Conservation (phyloP, 92 coral and sea anemone genomes). For the Galaxea fascicularis region DNA sequence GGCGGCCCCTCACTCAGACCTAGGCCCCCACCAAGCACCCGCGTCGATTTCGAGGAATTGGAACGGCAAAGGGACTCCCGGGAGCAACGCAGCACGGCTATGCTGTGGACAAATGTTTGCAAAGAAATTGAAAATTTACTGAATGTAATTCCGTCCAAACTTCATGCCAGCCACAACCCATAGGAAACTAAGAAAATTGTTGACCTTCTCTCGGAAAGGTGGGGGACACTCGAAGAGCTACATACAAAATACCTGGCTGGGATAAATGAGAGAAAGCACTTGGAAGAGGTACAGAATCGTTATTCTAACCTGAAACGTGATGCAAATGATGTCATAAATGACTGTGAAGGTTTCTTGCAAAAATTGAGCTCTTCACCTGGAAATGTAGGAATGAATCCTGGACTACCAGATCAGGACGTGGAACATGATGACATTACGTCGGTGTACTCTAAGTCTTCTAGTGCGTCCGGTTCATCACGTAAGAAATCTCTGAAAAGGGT, state of each 20-base stretch:
- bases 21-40: conserved; percentile 30
- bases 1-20: conserved; percentile 25
- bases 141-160: conserved; percentile 2
- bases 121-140: conserved; percentile 37
- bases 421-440: conserved; percentile 11
- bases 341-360: conserved; percentile 17
- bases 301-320: conserved; percentile 20
- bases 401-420: not conserved
- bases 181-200: not conserved
- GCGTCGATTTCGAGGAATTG: conserved; percentile 30
- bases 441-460: not conserved
- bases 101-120: conserved; percentile 30
- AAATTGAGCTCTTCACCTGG: conserved; percentile 18
- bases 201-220: conserved; percentile 29
- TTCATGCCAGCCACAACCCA: conserved; percentile 26
- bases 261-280: conserved; percentile 50
- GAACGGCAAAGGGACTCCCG: conserved; percentile 26
- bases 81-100: conserved; percentile 44
- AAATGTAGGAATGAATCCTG: not conserved
- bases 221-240: conserved; percentile 33
- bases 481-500: conserved; percentile 37
- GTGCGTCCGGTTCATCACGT: conserved; percentile 19
- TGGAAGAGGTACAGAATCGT: conserved; percentile 34
- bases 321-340: not conserved
- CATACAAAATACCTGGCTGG: conserved; percentile 30